phyloP scores from a whole-genome alignment of 1,140 invertebrate genomes.

The Dolichoris vasculosae region DNA sequence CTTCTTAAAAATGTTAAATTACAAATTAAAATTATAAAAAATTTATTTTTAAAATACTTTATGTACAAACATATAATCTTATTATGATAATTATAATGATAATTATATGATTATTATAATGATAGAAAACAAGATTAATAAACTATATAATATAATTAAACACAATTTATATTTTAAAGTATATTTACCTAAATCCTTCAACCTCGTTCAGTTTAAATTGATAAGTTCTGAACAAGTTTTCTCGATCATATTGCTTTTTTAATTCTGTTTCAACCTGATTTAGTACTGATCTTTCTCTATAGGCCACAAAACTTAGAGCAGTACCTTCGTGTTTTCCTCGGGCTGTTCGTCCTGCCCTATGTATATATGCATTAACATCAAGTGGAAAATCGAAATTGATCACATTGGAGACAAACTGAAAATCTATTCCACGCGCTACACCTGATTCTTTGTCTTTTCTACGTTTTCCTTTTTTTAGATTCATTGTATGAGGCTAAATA shows the following conservation, averaged over 20 bases:
- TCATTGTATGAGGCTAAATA: conserved; percentile 63
- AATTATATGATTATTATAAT: too few relatives aligned
- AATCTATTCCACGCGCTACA: conserved; percentile 96
- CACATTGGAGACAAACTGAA: conserved; percentile 97
- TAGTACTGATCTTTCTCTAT: conserved; percentile 85
- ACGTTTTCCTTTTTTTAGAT: conserved; percentile 77
- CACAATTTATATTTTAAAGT: conserved; percentile 14
- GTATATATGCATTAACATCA: conserved; percentile 92
- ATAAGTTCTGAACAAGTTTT: conserved; percentile 85
- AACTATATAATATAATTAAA: background rate
- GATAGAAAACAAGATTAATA: too few relatives aligned
- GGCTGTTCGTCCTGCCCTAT: conserved; percentile 95
- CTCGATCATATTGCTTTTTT: conserved; percentile 76
- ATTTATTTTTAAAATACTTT: too few relatives aligned
- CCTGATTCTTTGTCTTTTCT: conserved; percentile 95
- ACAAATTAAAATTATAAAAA: too few relatives aligned
- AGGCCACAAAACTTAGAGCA: conserved; percentile 93
- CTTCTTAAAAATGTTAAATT: too few relatives aligned
- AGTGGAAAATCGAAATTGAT: conserved; percentile 98
- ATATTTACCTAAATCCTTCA: conserved; percentile 86
- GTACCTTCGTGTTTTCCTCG: conserved; percentile 95
- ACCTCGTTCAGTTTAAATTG: conserved; percentile 96
- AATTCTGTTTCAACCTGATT: conserved; percentile 86
- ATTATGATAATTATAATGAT: too few relatives aligned
- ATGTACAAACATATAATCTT: too few relatives aligned